Base-by-base conservation (phyloP, 2,797 vertebrate genomes). In the Erithacus rubecula region DNA sequence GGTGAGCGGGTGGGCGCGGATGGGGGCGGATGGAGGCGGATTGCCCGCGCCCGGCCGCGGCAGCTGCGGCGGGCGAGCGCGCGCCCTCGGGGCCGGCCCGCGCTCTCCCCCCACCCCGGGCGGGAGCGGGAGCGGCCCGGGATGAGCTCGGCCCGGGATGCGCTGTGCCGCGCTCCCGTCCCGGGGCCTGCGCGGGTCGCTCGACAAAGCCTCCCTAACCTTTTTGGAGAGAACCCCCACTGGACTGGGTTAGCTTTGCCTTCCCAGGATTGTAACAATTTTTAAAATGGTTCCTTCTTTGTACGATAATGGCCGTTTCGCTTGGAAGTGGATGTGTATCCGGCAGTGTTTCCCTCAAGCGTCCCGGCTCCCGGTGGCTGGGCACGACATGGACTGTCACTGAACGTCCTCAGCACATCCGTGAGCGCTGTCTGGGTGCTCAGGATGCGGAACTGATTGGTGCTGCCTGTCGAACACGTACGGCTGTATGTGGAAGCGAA, bases 321-420 rank as follows among this genome's bases (percentile, higher is more conserved):
- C 21, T 21, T 17, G 58, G 36, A 27, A 56, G 19, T 8, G 5
- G 37, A 4, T 22, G 60, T 49, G 55, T 8, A 4, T 11, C 34
- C 19, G 18, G 37, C 34, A 21, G 19, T 18, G 46, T 34, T 46
- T 18, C 17, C 2, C 29, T 10, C 9, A 0, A 0, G 20, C 6
- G 15, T 9, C 29, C 9, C 36, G 0, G 30, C 15, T 32, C 18
- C 44, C 15, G 3, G 15, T 0, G 53, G n/a, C 4, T 10, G 8
- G n/a, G 47, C 11, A 0, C 47, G 44, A 15, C 1, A 4, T 1
- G 21, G 39, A 10, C 6, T 13, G 49, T 4, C 9, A 0, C 8
- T 15, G 8, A 20, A 1, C 29, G 3, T 6, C 15, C 15, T 11
- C 16, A 4, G 37, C 17, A 24, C 62, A 5, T 5, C 47, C 16